Percentiles rank a stretch among this genome's conserved stretches.
These are phyloP conservation scores for Sebastes minor DNA, from an alignment of 2,797 vertebrate species.

Conservation along the genomic window DNA sequence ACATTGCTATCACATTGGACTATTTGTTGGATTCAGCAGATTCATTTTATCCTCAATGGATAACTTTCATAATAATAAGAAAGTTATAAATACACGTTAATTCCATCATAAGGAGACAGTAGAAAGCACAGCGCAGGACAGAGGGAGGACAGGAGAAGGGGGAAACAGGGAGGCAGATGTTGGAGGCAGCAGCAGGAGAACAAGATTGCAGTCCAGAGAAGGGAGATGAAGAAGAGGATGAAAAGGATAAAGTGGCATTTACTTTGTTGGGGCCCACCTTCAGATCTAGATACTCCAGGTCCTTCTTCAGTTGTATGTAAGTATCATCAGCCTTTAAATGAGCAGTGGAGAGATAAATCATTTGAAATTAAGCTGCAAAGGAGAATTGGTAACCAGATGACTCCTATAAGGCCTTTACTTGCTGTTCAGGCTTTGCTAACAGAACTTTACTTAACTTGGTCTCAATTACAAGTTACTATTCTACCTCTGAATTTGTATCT, in stretches of 20 bases:
- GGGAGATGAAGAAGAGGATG: slow-evolving; percentile 45
- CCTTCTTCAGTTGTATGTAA: slow-evolving; percentile 98
- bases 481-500: slow-evolving; percentile 51
- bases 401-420: slow-evolving; percentile 45
- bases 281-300: slow-evolving; percentile 98
- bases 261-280: slow-evolving; percentile 88
- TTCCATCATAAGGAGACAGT: slow-evolving; percentile 41
- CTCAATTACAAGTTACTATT: slow-evolving; percentile 53
- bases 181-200: slow-evolving; percentile 48
- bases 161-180: slow-evolving; percentile 52
- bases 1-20: not conserved
- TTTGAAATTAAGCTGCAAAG: slow-evolving; percentile 75
- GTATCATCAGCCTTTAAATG: slow-evolving; percentile 95
- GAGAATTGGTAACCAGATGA: slow-evolving; percentile 65
- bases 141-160: slow-evolving; percentile 32
- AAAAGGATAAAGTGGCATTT: slow-evolving; percentile 62
- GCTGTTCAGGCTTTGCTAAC: slow-evolving; percentile 41
- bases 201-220: slow-evolving; percentile 54
- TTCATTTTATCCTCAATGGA: slow-evolving; percentile 1
- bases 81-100: slow-evolving; percentile 20
- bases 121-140: slow-evolving; percentile 51
- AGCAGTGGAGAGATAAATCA: slow-evolving; percentile 81
- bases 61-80: slow-evolving; percentile 9
- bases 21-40: not conserved
- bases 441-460: slow-evolving; percentile 57